These are phyloP conservation scores for Empis livida DNA, from an alignment of 2,888 invertebrate genomes.

Conservation along the genomic window DNA sequence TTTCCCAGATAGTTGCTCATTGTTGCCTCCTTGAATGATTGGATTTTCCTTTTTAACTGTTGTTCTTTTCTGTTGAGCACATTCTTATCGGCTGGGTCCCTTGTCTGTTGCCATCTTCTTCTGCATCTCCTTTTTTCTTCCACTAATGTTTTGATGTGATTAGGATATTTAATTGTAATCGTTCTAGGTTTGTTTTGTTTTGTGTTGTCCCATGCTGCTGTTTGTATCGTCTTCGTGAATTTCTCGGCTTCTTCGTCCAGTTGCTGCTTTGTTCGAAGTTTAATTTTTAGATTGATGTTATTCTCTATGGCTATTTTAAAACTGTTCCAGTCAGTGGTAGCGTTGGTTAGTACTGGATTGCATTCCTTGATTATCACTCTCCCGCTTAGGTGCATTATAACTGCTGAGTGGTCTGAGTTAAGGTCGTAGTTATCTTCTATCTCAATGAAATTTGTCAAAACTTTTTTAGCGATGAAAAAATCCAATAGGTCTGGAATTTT, in stretches of 20 bases:
- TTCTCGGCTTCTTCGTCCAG: background rate
- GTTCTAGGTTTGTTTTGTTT: background rate
- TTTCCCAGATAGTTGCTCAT: background rate
- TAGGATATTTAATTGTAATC: background rate
- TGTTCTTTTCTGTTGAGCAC: background rate
- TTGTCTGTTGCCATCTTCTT: background rate
- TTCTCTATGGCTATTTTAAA: background rate
- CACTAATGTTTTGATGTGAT: background rate
- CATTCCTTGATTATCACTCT: background rate
- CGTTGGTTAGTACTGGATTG: background rate
- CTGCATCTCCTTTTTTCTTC: background rate
- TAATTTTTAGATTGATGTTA: background rate
- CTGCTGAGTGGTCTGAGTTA: conserved; percentile 1
- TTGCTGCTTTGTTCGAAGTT: background rate
- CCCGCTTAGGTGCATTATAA: background rate
- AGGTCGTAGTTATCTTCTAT: background rate
- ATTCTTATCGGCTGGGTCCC: background rate
- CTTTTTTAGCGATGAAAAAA: conserved; percentile 1
- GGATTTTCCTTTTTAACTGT: background rate
- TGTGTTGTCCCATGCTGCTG: background rate
- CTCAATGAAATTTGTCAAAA: background rate
- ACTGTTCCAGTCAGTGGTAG: background rate
- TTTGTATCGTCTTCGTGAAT: background rate
- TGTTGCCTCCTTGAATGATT: background rate
- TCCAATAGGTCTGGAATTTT: conserved; percentile 4